Conservation (phyloP, 2,888 invertebrate genomes). For the Cosmia pyralina region DNA sequence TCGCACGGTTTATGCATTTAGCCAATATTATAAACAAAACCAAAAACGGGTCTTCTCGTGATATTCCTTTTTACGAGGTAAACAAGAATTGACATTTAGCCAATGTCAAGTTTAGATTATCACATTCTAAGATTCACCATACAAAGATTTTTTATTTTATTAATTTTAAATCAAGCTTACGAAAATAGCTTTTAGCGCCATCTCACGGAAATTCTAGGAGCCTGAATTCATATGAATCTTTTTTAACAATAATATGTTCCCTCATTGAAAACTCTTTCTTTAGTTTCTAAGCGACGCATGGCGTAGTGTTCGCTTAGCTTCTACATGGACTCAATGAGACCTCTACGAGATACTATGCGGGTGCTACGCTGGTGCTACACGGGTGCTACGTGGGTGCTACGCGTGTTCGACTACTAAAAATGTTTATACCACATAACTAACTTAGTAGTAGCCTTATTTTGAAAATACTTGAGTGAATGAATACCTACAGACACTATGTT, state of each 20-base stretch:
- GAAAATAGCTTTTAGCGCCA: background rate
- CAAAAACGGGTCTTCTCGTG: too few species aligned
- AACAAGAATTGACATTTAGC: too few species aligned
- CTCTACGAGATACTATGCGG: constrained; percentile 10
- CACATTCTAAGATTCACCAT: too few species aligned
- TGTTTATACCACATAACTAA: background rate
- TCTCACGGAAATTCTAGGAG: background rate
- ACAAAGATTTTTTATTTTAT: too few species aligned
- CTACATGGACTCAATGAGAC: background rate
- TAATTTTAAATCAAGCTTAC: too few species aligned
- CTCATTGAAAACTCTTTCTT: background rate
- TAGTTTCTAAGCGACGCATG: too few species aligned
- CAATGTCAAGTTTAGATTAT: too few species aligned
- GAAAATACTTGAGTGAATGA: background rate
- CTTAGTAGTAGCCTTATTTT: background rate
- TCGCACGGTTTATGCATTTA: too few species aligned
- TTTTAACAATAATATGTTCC: background rate
- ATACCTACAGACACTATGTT: background rate
- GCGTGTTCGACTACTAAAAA: background rate
- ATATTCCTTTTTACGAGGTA: too few species aligned
- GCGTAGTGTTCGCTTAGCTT: background rate
- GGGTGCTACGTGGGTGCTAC: background rate
- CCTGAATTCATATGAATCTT: background rate
- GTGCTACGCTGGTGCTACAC: background rate
- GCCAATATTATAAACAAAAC: too few species aligned